Conservation (phyloP, 2,888 invertebrate species). For the Notodonta dromedarius region DNA sequence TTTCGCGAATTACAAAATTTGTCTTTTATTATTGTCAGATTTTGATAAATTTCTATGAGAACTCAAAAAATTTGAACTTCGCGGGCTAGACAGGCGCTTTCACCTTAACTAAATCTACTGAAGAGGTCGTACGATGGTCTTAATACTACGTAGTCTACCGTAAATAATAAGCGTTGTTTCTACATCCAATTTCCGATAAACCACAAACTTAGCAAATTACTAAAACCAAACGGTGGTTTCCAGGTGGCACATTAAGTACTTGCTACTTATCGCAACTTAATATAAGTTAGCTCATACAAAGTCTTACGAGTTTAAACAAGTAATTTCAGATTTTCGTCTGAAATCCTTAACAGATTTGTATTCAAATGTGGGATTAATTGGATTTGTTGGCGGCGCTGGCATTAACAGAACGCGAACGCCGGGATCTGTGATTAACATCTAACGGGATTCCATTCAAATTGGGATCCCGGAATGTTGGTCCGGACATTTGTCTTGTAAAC, state of each 20-base stretch:
- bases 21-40: too few relatives aligned
- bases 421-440: conserved; percentile 4
- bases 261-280: background rate
- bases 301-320: background rate
- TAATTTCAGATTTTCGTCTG: background rate
- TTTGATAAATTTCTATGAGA: too few relatives aligned
- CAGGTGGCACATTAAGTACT: background rate
- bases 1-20: too few relatives aligned
- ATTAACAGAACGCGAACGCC: conserved; percentile 4
- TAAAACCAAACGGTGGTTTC: background rate
- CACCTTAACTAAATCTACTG: too few relatives aligned
- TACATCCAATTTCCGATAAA: background rate
- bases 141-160: too few relatives aligned
- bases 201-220: background rate
- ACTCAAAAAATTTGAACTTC: too few relatives aligned
- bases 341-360: conserved; percentile 17
- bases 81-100: too few relatives aligned
- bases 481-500: conserved; percentile 9
- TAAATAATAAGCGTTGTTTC: background rate
- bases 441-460: conserved; percentile 12
- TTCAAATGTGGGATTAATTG: conserved; percentile 17
- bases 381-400: conserved; percentile 6
- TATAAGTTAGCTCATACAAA: background rate
- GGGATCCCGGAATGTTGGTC: conserved; percentile 10
- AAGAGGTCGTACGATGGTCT: too few relatives aligned